Evolutionary conservation across 2,888 invertebrate species (phyloP).

Genomic region (Aphodius granarius): DNA sequence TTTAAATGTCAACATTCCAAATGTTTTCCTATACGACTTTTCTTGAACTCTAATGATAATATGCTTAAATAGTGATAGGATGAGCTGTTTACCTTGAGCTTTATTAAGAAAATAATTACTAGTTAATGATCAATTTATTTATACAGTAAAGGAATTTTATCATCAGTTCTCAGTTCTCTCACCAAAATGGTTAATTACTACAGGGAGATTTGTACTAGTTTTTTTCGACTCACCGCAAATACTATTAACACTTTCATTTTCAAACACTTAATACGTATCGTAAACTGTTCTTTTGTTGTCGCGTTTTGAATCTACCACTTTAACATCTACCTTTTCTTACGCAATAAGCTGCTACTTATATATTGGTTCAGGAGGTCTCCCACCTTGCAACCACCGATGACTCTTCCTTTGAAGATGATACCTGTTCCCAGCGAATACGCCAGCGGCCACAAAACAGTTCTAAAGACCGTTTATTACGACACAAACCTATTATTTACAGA

Average conservation of each 20-base stretch:
- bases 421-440: background rate
- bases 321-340: background rate
- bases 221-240: background rate
- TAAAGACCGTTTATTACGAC: background rate
- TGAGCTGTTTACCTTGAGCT: background rate
- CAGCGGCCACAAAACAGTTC: background rate
- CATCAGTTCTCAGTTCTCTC: too few relatives aligned
- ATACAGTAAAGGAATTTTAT: too few relatives aligned
- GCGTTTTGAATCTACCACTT: background rate
- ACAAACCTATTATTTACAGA: background rate
- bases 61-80: background rate
- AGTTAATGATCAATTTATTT: too few relatives aligned
- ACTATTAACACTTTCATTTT: background rate
- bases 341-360: background rate
- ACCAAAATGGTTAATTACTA: too few relatives aligned
- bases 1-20: background rate
- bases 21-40: background rate
- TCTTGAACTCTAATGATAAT: background rate
- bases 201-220: background rate
- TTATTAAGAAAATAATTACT: background rate
- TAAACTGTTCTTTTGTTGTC: background rate
- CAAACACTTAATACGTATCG: background rate
- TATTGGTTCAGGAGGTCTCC: background rate
- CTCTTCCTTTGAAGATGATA: background rate
- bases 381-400: background rate